phyloP scores from a whole-genome alignment of 1,140 invertebrate species.

The Drosophila elegans region DNA sequence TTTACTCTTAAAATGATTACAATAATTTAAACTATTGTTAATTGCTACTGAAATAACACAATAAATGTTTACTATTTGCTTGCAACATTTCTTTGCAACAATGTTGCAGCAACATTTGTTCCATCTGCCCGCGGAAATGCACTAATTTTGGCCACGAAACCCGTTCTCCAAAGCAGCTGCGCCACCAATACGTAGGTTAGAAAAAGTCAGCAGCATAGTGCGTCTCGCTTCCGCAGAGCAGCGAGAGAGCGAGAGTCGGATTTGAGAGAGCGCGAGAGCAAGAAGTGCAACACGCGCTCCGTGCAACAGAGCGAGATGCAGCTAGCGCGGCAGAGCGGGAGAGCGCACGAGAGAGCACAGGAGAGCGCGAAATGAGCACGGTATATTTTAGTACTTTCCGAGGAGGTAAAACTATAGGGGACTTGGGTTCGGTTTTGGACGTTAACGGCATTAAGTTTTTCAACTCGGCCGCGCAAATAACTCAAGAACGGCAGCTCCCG shows the following conservation, averaged over 20 bases:
- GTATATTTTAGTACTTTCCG: slow-evolving; percentile 4
- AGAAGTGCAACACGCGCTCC: not conserved
- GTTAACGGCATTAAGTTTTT: slow-evolving; percentile 11
- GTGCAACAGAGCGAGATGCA: slow-evolving; percentile 12
- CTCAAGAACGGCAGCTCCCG: slow-evolving; percentile 11
- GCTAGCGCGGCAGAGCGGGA: not conserved
- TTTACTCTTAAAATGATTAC: too few relatives aligned
- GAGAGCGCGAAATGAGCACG: not conserved
- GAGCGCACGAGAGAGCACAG: not conserved
- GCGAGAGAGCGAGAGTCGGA: not conserved
- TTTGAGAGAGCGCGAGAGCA: slow-evolving; percentile 5
- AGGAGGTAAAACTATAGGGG: slow-evolving; percentile 6
- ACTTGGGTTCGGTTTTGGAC: not conserved
- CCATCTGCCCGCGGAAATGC: slow-evolving; percentile 29
- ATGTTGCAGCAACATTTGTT: slow-evolving; percentile 59
- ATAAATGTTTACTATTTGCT: not conserved
- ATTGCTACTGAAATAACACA: too few relatives aligned
- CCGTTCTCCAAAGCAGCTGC: slow-evolving; percentile 32
- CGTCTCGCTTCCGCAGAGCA: not conserved
- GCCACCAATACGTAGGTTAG: not conserved
- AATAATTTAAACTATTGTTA: too few relatives aligned
- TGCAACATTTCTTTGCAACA: slow-evolving; percentile 38
- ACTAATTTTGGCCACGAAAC: slow-evolving; percentile 53
- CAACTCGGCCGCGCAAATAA: slow-evolving; percentile 9
- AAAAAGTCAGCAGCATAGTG: not conserved